Conservation (phyloP, 2,113 vertebrate species). For the Manacus vitellinus region DNA sequence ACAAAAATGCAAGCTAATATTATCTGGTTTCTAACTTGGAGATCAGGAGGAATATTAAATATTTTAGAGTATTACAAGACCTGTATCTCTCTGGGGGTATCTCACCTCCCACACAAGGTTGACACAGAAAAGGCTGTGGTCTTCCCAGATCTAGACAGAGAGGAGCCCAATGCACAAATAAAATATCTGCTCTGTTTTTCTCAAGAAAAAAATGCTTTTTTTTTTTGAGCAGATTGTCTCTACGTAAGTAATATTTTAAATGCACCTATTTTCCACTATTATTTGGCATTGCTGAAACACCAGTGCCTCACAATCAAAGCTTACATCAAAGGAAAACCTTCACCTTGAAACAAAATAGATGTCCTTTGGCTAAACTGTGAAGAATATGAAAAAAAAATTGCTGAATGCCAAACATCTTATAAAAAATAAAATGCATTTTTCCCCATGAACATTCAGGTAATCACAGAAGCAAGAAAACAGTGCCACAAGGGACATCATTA, state of each 20-base stretch:
- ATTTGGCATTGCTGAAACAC: background rate
- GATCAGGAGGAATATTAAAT: background rate
- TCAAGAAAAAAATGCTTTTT: background rate
- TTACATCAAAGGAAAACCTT: background rate
- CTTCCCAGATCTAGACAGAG: background rate
- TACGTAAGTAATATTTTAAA: background rate
- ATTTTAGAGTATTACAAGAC: background rate
- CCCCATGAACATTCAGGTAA: accelerated
- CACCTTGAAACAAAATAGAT: background rate
- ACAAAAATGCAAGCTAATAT: background rate
- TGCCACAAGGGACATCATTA: background rate
- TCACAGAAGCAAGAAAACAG: background rate
- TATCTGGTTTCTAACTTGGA: background rate
- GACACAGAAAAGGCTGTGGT: background rate
- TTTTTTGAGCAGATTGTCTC: background rate
- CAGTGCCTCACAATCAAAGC: accelerated
- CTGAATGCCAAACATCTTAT: background rate
- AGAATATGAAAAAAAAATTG: background rate
- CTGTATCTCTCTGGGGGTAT: background rate
- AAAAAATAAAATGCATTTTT: background rate
- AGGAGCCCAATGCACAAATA: background rate
- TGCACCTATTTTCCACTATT: background rate
- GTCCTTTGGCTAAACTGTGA: background rate
- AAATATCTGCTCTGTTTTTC: background rate
- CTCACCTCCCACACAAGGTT: background rate